Evolutionary conservation across 1,140 invertebrate species (phyloP).

Genomic region (Listronotus bonariensis): DNA sequence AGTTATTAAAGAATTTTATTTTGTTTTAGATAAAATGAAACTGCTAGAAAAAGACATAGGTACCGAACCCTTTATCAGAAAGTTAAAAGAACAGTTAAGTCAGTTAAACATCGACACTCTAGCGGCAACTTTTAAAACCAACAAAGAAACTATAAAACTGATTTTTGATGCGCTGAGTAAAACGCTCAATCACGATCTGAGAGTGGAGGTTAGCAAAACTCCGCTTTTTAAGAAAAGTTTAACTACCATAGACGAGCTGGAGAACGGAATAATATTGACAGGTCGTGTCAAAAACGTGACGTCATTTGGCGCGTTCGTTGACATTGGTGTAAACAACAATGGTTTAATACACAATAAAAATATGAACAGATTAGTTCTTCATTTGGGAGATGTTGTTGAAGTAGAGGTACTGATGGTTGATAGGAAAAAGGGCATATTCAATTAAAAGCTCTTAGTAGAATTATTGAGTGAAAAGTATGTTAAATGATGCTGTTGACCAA

Average conservation of each 20-base stretch:
- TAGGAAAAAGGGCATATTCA: conserved; percentile 58
- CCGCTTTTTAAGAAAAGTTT: conserved; percentile 72
- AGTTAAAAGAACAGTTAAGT: conserved; percentile 51
- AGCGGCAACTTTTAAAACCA: conserved; percentile 57
- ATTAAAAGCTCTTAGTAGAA: conserved; percentile 50
- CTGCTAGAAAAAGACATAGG: conserved; percentile 59
- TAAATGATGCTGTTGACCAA: no score
- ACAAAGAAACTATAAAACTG: conserved; percentile 63
- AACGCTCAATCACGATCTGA: conserved; percentile 69
- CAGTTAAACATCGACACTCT: conserved; percentile 47
- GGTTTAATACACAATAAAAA: conserved; percentile 76
- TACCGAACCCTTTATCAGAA: conserved; percentile 57
- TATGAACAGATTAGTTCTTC: conserved; percentile 63
- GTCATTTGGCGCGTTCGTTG: conserved; percentile 89
- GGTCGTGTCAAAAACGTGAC: conserved; percentile 82
- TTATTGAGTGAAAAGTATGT: background rate
- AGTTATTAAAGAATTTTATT: background rate
- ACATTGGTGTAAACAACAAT: conserved; percentile 79
- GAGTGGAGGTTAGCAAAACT: conserved; percentile 62
- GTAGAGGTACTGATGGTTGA: conserved; percentile 66
- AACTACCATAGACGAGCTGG: conserved; percentile 65
- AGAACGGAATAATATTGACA: conserved; percentile 55
- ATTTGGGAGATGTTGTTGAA: conserved; percentile 73
- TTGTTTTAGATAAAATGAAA: conserved; percentile 57
- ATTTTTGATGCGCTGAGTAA: conserved; percentile 69